These are phyloP conservation scores for Rhysida immarginata DNA, from an alignment of 1,140 invertebrate species.

Conservation along the genomic window DNA sequence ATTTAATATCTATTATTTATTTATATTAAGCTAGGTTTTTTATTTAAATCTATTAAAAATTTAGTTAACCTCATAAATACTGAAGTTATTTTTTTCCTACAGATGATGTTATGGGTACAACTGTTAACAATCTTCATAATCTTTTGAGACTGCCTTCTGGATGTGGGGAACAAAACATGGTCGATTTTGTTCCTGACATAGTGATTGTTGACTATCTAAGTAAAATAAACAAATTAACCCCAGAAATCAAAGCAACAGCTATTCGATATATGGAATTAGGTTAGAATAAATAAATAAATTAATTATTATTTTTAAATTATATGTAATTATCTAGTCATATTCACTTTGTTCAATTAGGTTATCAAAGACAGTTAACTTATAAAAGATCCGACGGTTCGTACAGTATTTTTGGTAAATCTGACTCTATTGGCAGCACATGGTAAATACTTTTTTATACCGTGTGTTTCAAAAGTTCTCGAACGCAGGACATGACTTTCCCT, in stretches of 20 bases:
- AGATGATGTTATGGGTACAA: slow-evolving; percentile 57
- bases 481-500: too few species aligned
- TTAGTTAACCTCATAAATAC: neutral
- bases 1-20: too few species aligned
- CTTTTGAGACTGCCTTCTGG: slow-evolving; percentile 68
- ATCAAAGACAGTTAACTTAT: slow-evolving; percentile 58
- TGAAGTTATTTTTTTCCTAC: neutral
- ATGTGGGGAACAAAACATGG: slow-evolving; percentile 90
- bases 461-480: too few species aligned
- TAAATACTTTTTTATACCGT: too few species aligned
- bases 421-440: slow-evolving; percentile 54
- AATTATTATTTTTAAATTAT: neutral
- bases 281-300: neutral
- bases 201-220: slow-evolving; percentile 63
- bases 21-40: too few species aligned
- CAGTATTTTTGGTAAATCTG: slow-evolving; percentile 54
- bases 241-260: slow-evolving; percentile 29
- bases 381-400: slow-evolving; percentile 58
- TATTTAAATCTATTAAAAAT: too few species aligned
- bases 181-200: slow-evolving; percentile 81
- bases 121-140: slow-evolving; percentile 53
- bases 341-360: slow-evolving; percentile 35
- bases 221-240: slow-evolving; percentile 26
- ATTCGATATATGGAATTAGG: slow-evolving; percentile 38
- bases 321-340: too few species aligned